Evolutionary conservation across 2,797 vertebrate species (phyloP), one percentile per base, ranked within the genome.

Genomic region (Xiphophorus birchmanni): DNA sequence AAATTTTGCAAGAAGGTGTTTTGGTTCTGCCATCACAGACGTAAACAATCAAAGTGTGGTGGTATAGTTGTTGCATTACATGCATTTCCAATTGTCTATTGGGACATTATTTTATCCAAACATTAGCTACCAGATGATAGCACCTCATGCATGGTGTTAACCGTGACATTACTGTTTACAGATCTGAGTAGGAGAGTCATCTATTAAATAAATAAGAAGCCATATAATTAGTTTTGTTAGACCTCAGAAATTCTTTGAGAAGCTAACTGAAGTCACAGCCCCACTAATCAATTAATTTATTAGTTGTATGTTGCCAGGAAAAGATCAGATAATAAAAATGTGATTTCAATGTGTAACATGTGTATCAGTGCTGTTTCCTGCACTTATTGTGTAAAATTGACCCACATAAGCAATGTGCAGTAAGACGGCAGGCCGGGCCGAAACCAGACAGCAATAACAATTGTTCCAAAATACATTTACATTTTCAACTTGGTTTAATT

Each of bases 371-470:
- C 5, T 54, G 42, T 58, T 47, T 76, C 5, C 17, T 82, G 1
- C 4, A 83, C 90, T 86, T 80, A 94, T 91, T 21, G 88, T 91
- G 77, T 79, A 93, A 37, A 94, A 32, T 0, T 63, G 81, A 23
- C 78, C 71, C 1, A 13, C 63, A 79, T 88, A 89, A 3, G 85
- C 80, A 23, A 88, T 48, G 18, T 56, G 18, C 13, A 52, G 48
- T 18, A 52, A 52, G 48, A 52, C 48, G 0, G 23, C 48, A 50
- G 48, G 17, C 50, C 50, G 17, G 2, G 8, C 50, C 18, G 50
- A 29, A 58, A n/a, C 26, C 26, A n/a, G 54, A 29, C 54, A 58
- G 26, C 11, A n/a, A 5, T 58, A 58, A 58, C n/a, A 58, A 58
- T 12, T 29, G 26, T 58, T n/a, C 4, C 54, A 58, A 29, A 58